Percentiles rank a stretch among this genome's conserved stretches.
These are phyloP conservation scores for Sinelater perroti DNA, from an alignment of 2,888 invertebrate genomes.

Conservation along the genomic window DNA sequence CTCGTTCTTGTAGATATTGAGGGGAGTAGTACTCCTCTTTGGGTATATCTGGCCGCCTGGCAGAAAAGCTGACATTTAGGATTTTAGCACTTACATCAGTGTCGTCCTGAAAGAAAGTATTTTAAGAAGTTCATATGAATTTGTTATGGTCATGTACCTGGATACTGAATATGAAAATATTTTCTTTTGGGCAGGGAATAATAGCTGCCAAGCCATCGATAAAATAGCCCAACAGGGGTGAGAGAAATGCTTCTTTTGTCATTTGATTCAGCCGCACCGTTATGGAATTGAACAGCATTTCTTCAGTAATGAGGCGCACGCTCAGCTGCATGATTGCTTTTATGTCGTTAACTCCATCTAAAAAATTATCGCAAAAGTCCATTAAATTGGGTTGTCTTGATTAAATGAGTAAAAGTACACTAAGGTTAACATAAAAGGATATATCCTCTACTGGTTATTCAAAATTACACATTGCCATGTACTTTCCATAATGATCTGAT, in stretches of 20 bases:
- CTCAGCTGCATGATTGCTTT: constrained; percentile 92
- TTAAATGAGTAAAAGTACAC: too few species aligned
- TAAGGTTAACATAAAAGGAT: too few species aligned
- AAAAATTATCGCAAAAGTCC: constrained; percentile 27
- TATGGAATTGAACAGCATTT: constrained; percentile 93
- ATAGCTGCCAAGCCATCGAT: constrained; percentile 91
- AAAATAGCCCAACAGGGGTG: constrained; percentile 87
- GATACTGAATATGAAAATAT: constrained; percentile 91
- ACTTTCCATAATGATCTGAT: too few species aligned
- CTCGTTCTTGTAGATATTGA: constrained; percentile 89
- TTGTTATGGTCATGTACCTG: constrained; percentile 56
- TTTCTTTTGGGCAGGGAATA: constrained; percentile 90
- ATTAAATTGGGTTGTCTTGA: background rate
- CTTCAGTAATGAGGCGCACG: constrained; percentile 90
- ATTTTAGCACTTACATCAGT: constrained; percentile 88
- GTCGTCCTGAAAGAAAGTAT: constrained; percentile 71
- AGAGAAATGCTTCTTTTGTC: constrained; percentile 91
- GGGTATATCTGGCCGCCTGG: constrained; percentile 81
- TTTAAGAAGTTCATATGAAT: background rate
- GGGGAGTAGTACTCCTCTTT: constrained; percentile 84
- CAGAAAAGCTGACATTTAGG: constrained; percentile 93
- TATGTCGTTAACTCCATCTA: constrained; percentile 92
- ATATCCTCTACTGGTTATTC: too few species aligned
- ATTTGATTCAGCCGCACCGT: constrained; percentile 92
- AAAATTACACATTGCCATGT: too few species aligned